Evolutionary conservation across 2,888 invertebrate species (phyloP).

Genomic region (Eudemis profundana): DNA sequence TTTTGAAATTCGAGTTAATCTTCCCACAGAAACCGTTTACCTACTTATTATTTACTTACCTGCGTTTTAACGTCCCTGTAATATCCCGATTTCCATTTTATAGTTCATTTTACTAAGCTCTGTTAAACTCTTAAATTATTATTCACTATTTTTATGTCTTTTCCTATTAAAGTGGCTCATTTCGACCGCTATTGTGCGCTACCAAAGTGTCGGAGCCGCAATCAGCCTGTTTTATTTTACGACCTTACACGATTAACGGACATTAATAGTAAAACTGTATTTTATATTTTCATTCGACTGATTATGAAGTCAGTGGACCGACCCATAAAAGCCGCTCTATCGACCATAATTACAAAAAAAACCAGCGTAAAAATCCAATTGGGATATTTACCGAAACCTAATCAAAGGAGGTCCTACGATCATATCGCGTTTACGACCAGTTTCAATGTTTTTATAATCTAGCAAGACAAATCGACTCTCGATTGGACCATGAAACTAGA

Average conservation of each 20-base stretch:
- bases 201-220: constrained; percentile 41
- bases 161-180: constrained; percentile 38
- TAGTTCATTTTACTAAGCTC: constrained; percentile 40
- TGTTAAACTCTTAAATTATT: constrained; percentile 41
- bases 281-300: constrained; percentile 43
- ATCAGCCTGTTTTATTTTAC: constrained; percentile 40
- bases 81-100: constrained; percentile 39
- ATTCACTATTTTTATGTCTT: constrained; percentile 43
- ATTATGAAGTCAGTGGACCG: constrained; percentile 40
- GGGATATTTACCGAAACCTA: constrained; percentile 58
- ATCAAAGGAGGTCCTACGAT: constrained; percentile 73
- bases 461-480: constrained; percentile 77
- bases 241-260: constrained; percentile 38
- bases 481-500: constrained; percentile 65
- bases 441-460: constrained; percentile 76
- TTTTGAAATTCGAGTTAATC: background rate
- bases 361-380: constrained; percentile 43
- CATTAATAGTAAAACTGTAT: constrained; percentile 43
- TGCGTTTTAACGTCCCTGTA: constrained; percentile 28
- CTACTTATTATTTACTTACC: constrained; percentile 25
- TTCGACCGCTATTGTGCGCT: constrained; percentile 35
- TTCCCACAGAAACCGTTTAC: constrained; percentile 14
- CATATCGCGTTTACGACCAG: constrained; percentile 66
- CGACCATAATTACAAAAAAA: constrained; percentile 44
- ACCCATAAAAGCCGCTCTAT: constrained; percentile 38